Evolutionary conservation across 2,113 vertebrate genomes (phyloP), one percentile per base, ranked within the genome.

Genomic region (Anolis sagrei): DNA sequence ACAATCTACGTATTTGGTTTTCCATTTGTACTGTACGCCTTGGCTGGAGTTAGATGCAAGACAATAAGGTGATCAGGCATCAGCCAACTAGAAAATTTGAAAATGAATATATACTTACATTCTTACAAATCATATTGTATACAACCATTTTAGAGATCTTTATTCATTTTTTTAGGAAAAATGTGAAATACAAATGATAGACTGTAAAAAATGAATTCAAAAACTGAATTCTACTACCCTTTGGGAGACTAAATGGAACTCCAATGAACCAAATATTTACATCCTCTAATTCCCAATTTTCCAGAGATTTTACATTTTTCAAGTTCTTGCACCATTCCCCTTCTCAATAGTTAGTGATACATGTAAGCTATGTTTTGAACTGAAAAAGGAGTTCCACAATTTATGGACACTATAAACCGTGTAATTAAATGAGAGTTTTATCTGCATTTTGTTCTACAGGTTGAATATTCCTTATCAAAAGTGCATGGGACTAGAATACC

Each of bases 251-350:
- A 48, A 49, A 74, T 74, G 21, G 21, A 74, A 44, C 75, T 16
- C 27, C 48, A 51, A 49, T 75, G 39, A 25, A 75, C 73, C 48
- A n/a, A 51, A 51, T 3, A 68, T 89, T 90, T 87, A 88, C 86
- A 88, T 82, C 90, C 72, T 72, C 79, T 84, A 36, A 19, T 88
- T 91, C 70, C 79, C 82, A 32, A 23, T 88, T 91, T 90, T 86
- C 76, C 87, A 89, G 82, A 77, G 32, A 91, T 89, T 88, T 91
- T 49, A 49, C 73, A 62, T 25, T 25, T 92, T 82, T 51, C 32
- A 85, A 7, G 32, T 86, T 86, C 89, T 78, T 86, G 84, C 8
- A 81, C 19, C 81, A 82, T 5, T 86, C 13, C 88, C 34, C 61
- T 86, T 0, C 0, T 76, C 62, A 75, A 49, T 73, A 82, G 29